Evolutionary conservation across 2,888 invertebrate species (phyloP).

Genomic region (Stramonita haemastoma): DNA sequence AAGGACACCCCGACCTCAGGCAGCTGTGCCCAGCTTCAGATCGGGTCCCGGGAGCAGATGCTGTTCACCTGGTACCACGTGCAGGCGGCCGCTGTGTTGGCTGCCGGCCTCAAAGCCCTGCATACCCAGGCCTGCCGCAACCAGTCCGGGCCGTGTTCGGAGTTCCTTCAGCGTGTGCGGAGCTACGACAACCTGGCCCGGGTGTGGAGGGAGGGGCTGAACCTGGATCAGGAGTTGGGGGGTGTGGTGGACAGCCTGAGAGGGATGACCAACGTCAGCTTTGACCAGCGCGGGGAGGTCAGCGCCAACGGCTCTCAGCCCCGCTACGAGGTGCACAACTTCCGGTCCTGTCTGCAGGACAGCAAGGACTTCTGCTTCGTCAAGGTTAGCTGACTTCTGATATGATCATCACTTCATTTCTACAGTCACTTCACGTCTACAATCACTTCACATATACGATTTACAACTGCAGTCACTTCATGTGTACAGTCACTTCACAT

Average conservation of each 20-base stretch:
- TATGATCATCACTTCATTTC: not conserved
- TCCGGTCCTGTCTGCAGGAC: not conserved
- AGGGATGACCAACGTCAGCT: not conserved
- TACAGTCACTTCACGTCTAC: no score
- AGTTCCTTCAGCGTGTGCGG: not conserved
- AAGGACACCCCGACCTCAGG: not conserved
- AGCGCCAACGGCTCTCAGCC: not conserved
- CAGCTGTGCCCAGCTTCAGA: not conserved
- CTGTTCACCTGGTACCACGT: conserved; percentile 30
- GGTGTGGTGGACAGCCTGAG: not conserved
- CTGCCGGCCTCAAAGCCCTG: not conserved
- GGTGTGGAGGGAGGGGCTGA: not conserved
- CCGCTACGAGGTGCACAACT: conserved; percentile 4
- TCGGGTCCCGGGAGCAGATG: not conserved
- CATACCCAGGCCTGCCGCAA: not conserved
- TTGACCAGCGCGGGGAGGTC: not conserved
- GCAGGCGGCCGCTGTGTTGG: conserved; percentile 19
- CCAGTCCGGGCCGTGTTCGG: not conserved
- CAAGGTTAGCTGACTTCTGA: not conserved
- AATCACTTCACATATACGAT: no score
- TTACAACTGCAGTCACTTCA: no score
- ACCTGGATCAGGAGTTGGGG: not conserved
- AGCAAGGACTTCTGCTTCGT: not conserved
- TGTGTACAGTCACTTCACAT: no score
- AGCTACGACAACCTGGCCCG: not conserved